Percentiles rank a stretch among this genome's conserved stretches.
Conservation (phyloP, 2,888 invertebrate genomes). For the Volucella zonaria region DNA sequence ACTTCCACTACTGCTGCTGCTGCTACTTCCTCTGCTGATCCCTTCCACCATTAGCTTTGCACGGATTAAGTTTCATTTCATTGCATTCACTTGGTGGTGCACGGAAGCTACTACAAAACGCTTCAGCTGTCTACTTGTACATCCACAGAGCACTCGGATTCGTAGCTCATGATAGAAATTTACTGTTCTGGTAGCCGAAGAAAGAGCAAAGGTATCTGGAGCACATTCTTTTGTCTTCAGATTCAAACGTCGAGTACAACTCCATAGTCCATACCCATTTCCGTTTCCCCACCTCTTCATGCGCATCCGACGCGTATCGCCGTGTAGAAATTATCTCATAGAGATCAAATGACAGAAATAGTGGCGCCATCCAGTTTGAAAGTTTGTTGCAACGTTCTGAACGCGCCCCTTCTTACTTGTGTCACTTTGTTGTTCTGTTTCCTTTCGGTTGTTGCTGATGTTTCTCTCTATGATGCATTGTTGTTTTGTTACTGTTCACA, state of each 20-base stretch:
- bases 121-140: background rate
- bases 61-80: slow-evolving; percentile 71
- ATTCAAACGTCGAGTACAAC: too few species aligned
- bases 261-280: too few species aligned
- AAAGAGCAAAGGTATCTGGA: slow-evolving; percentile 54
- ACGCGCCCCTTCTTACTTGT: slow-evolving; percentile 10
- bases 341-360: slow-evolving; percentile 71
- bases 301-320: background rate
- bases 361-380: slow-evolving; percentile 67
- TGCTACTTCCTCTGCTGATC: background rate
- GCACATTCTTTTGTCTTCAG: slow-evolving; percentile 48
- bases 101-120: slow-evolving; percentile 50
- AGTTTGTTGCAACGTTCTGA: slow-evolving; percentile 45
- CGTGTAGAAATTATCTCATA: slow-evolving; percentile 65
- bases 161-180: too few species aligned
- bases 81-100: slow-evolving; percentile 58
- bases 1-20: background rate
- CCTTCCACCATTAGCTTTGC: slow-evolving; percentile 62
- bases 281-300: too few species aligned
- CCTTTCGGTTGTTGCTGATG: slow-evolving; percentile 42
- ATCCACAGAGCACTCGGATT: too few species aligned
- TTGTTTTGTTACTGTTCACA: slow-evolving; percentile 21
- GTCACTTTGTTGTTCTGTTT: slow-evolving; percentile 54
- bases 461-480: background rate
- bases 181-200: background rate